Evolutionary conservation across 2,888 invertebrate species (phyloP).

Genomic region (Hoplodrina blanda): DNA sequence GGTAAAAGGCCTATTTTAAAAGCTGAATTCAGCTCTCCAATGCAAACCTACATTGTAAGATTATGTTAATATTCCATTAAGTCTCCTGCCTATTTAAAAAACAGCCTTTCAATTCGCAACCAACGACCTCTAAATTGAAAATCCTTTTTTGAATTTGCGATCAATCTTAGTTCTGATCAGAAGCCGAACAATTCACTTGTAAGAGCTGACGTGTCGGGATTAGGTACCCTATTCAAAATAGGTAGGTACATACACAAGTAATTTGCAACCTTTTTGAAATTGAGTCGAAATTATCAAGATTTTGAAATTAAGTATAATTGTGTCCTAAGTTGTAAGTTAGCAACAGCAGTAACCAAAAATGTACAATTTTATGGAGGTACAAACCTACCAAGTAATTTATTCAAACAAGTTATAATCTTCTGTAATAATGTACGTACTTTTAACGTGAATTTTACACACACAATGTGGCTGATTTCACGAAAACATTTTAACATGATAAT

Average conservation of each 20-base stretch:
- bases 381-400: no score
- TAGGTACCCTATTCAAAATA: constrained; percentile 27
- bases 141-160: constrained; percentile 49
- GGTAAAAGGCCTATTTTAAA: not conserved
- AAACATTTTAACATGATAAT: constrained; percentile 20
- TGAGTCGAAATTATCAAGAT: constrained; percentile 11
- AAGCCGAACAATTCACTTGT: constrained; percentile 44
- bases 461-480: constrained; percentile 6
- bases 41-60: not conserved
- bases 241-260: constrained; percentile 19
- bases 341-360: no score
- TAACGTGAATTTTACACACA: not conserved
- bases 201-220: constrained; percentile 45
- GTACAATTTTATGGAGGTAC: no score
- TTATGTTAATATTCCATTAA: constrained; percentile 2
- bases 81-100: constrained; percentile 5
- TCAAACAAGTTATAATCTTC: not conserved
- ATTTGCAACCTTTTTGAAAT: constrained; percentile 40
- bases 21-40: not conserved
- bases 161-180: constrained; percentile 46
- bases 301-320: no score
- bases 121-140: constrained; percentile 30
- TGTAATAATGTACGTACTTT: not conserved
- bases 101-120: constrained; percentile 14
- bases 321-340: no score